These are phyloP conservation scores for Antheraea yamamai DNA, from an alignment of 2,888 invertebrate genomes.

Conservation along the genomic window DNA sequence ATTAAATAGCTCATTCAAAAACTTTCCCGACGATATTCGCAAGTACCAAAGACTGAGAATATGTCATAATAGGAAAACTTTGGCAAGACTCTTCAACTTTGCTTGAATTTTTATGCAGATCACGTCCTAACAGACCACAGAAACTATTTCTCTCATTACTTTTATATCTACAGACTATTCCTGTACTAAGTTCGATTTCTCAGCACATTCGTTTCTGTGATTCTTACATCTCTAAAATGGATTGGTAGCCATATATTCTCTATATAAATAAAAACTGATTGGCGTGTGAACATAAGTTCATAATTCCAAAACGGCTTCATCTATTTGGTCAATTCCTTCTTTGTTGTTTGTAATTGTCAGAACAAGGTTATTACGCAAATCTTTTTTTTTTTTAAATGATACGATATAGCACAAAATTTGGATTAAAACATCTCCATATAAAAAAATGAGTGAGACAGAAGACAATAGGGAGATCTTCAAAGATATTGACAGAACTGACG, in stretches of 20 bases:
- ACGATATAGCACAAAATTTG: too few relatives aligned
- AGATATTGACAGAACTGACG: too few relatives aligned
- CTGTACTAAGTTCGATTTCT: not conserved
- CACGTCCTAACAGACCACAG: not conserved
- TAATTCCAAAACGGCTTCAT: too few relatives aligned
- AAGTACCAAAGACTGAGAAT: conserved; percentile 11
- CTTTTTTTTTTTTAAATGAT: too few relatives aligned
- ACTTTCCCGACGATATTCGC: conserved; percentile 16
- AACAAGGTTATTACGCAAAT: too few relatives aligned
- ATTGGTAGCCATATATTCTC: not conserved
- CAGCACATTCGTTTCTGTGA: not conserved
- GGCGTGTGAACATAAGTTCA: too few relatives aligned
- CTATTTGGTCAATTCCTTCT: too few relatives aligned
- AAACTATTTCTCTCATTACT: not conserved
- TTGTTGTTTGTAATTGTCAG: too few relatives aligned
- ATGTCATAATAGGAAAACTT: conserved; percentile 19
- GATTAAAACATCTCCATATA: too few relatives aligned
- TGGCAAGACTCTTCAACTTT: conserved; percentile 19
- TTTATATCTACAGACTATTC: not conserved
- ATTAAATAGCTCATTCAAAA: conserved; percentile 18
- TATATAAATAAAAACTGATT: too few relatives aligned
- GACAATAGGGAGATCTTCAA: too few relatives aligned
- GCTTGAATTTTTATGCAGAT: conserved; percentile 18
- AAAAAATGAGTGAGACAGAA: too few relatives aligned
- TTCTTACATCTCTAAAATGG: not conserved